Evolutionary conservation across 92 coral and sea anemone genomes (phyloP), one percentile per base, ranked within the genome.

Genomic region (Heteractis magnifica): DNA sequence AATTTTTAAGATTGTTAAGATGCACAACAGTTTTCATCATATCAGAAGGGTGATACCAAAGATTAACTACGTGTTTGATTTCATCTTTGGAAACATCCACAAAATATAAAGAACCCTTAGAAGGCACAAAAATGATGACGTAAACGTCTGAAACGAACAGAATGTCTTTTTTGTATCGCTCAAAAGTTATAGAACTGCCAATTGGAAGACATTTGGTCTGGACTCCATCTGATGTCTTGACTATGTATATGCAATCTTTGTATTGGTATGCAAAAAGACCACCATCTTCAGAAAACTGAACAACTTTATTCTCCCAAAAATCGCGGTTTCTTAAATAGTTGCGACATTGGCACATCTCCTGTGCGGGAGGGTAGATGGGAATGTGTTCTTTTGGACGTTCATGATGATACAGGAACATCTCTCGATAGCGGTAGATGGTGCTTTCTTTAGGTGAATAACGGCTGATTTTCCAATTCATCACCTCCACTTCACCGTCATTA

Each of bases 201-300:
- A 18, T 6, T 56, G 15, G 4, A 6, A 15, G 5, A 60, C 68
- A 21, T 16, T 60, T 60, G 21, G 14, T 16, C 68, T 16, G 68
- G 8, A 20, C 16, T 19, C 68, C 68, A 60, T 60, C 68, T 60
- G 68, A 18, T 8, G 68, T 60, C 8, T 60, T 60, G 23, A 60
- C 6, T 60, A 60, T 18, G 68, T 4, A 60, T 18, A 60, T 15
- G 20, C 20, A 60, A 60, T 60, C 68, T 21, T 0, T 0, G 10
- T 16, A 60, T 16, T 16, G 23, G 23, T 60, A 60, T 18, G 68
- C 68, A 8, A 60, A 8, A 60, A 60, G 68, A 60, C 26, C 20
- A 18, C 68, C 21, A 60, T 60, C 68, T 56, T 9, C 14, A 94
- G 84, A 21, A 94, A 91, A 0, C 1, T 56, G 13, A 56, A 56